Percentiles rank a stretch among this genome's conserved stretches.
Evolutionary conservation across 2,113 vertebrate species (phyloP).

Genomic region (Burhinus bistriatus): DNA sequence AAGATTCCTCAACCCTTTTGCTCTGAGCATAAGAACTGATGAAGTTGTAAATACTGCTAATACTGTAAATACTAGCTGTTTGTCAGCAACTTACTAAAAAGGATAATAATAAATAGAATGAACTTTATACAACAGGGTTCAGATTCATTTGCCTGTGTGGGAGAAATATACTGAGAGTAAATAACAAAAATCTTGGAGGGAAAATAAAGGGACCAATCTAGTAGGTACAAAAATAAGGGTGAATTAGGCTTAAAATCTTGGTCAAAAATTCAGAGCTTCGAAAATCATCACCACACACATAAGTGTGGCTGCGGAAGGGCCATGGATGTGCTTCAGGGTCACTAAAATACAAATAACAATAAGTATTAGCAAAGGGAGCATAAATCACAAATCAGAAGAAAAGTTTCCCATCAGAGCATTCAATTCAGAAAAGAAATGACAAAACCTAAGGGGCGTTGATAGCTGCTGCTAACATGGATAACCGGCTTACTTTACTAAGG

Average conservation of each 20-base stretch:
- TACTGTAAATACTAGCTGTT: too few species aligned
- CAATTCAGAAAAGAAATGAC: not conserved
- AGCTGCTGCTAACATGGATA: not conserved
- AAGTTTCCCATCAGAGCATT: not conserved
- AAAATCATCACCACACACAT: not conserved
- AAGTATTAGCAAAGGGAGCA: not conserved
- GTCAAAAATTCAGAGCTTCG: not conserved
- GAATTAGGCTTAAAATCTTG: not conserved
- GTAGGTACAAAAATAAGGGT: not conserved
- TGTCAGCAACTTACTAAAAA: not conserved
- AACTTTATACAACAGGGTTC: not conserved
- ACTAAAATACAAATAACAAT: not conserved
- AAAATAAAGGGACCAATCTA: not conserved
- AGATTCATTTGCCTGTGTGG: not conserved
- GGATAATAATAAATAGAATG: not conserved
- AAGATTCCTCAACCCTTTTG: not conserved
- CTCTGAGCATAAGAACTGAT: not conserved
- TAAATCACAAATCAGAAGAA: not conserved
- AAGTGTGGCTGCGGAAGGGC: not conserved
- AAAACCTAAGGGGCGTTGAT: not conserved
- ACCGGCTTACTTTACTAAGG: not conserved
- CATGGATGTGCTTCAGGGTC: not conserved
- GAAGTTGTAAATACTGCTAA: not conserved
- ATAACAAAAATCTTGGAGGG: not conserved
- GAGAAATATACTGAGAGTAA: not conserved